phyloP scores from a whole-genome alignment of 2,113 vertebrate genomes.

The Anguilla rostrata region DNA sequence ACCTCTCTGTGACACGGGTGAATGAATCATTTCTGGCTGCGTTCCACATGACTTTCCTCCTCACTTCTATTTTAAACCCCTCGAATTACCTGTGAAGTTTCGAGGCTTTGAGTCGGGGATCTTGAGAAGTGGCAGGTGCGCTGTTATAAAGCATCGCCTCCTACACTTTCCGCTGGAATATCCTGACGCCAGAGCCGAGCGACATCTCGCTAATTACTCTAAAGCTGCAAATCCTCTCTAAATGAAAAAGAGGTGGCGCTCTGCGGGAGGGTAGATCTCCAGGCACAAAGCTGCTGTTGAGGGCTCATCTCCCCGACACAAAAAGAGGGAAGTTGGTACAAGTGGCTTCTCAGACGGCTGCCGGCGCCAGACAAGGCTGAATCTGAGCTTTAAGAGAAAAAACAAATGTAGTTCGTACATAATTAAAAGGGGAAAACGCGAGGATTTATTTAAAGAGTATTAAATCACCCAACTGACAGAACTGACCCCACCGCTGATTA shows the following conservation, averaged over 20 bases:
- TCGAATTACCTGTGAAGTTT: conserved; percentile 23
- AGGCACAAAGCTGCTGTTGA: conserved; percentile 54
- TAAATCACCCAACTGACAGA: conserved; percentile 29
- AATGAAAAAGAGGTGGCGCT: conserved; percentile 35
- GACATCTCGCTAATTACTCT: conserved; percentile 49
- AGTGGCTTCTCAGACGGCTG: conserved; percentile 43
- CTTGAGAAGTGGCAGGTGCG: conserved; percentile 37
- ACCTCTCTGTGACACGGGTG: not conserved
- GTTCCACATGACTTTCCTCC: not conserved
- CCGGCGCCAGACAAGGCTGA: conserved; percentile 38
- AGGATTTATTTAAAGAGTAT: conserved; percentile 36
- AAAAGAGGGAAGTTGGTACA: conserved; percentile 44
- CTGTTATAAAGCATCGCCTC: conserved; percentile 30
- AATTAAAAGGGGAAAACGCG: conserved; percentile 39
- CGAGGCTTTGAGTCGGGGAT: conserved; percentile 23
- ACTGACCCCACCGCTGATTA: conserved; percentile 24
- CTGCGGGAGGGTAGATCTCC: conserved; percentile 32
- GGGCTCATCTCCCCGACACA: conserved; percentile 49
- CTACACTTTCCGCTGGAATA: conserved; percentile 39
- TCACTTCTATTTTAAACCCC: conserved; percentile 31
- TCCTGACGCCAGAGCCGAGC: conserved; percentile 38
- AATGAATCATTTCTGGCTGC: not conserved
- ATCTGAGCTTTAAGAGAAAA: conserved; percentile 41
- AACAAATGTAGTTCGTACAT: conserved; percentile 48
- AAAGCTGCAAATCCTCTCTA: conserved; percentile 54